Evolutionary conservation across 1,140 invertebrate species (phyloP).

Genomic region (Limonius californicus): DNA sequence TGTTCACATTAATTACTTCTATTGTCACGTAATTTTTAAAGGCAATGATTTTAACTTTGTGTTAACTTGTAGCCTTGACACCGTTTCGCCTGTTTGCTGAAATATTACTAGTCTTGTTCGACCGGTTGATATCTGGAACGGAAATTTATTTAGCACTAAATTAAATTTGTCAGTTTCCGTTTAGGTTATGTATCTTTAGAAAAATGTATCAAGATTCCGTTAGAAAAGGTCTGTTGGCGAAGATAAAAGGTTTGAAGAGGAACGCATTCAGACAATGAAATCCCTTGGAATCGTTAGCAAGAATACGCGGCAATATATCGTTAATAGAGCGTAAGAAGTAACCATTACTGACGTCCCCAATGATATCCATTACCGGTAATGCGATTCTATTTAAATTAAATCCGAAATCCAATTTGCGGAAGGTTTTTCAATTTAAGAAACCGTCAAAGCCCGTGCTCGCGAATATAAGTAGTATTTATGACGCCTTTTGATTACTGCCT

Average conservation of each 20-base stretch:
- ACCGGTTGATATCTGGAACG: no score
- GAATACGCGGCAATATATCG: not conserved
- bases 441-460: conserved; percentile 6
- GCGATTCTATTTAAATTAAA: conserved; percentile 13
- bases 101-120: no score
- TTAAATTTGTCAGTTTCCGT: not conserved
- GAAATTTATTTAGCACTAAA: no score
- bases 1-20: no score
- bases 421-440: conserved; percentile 15
- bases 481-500: conserved; percentile 11
- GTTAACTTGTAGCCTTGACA: no score
- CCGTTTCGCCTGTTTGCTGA: no score
- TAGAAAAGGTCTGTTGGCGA: no score
- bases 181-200: not conserved
- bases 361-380: conserved; percentile 6
- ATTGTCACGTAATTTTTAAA: no score
- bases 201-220: no score
- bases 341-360: conserved; percentile 1
- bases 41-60: no score
- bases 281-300: not conserved
- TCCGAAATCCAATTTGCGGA: conserved; percentile 12
- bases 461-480: conserved; percentile 13
- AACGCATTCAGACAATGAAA: not conserved
- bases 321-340: conserved; percentile 3
- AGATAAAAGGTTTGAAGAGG: no score